These are phyloP conservation scores for Callaeas wilsoni DNA, from an alignment of 2,113 vertebrate genomes.

Conservation along the genomic window DNA sequence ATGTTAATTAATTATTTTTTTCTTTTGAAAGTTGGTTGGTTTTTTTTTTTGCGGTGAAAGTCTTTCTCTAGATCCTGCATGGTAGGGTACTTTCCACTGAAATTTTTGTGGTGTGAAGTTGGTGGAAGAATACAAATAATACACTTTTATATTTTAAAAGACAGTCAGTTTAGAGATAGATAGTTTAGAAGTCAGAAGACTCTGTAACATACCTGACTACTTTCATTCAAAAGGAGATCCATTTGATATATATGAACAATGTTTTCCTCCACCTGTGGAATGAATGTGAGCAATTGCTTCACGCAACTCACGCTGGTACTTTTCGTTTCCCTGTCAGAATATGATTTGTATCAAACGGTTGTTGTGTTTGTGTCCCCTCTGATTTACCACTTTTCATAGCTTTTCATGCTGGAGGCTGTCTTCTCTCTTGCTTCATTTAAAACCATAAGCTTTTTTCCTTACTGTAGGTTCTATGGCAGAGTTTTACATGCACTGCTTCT, in stretches of 20 bases:
- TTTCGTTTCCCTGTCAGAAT: background rate
- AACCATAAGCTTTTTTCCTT: background rate
- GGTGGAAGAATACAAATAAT: background rate
- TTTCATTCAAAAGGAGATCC: background rate
- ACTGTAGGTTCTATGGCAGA: background rate
- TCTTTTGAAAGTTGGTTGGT: background rate
- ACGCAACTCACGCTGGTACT: background rate
- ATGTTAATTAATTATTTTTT: background rate
- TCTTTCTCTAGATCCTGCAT: background rate
- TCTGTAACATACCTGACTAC: background rate
- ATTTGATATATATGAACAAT: background rate
- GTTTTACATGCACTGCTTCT: background rate
- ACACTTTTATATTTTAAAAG: background rate
- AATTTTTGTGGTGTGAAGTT: background rate
- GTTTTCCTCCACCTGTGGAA: background rate
- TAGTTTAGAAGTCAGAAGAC: background rate
- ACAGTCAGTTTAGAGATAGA: background rate
- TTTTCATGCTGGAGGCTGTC: background rate
- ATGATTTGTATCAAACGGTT: conserved; percentile 23
- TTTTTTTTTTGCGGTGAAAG: background rate
- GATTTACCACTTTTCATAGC: conserved; percentile 10
- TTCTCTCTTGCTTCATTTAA: background rate
- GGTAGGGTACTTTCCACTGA: background rate
- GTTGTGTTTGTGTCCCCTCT: background rate
- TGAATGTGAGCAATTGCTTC: background rate